Percentiles rank a stretch among this genome's conserved stretches.
phyloP scores from a whole-genome alignment of 2,888 invertebrate genomes.

The Drosophila mimetica region DNA sequence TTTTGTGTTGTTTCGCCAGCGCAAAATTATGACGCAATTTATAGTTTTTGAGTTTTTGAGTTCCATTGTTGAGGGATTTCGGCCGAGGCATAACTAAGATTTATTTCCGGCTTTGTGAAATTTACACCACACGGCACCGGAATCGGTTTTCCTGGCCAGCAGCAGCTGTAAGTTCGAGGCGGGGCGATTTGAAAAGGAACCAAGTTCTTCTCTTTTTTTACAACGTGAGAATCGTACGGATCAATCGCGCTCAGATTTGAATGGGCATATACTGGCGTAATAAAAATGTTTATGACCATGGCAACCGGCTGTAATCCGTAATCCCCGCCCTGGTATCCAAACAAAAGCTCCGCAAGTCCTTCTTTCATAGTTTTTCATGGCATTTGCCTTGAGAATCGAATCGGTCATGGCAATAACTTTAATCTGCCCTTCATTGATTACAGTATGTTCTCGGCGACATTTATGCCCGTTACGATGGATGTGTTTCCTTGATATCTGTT shows the following conservation, averaged over 20 bases:
- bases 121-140: slow-evolving; percentile 65
- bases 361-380: slow-evolving; percentile 8
- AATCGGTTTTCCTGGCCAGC: slow-evolving; percentile 52
- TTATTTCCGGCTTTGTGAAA: slow-evolving; percentile 76
- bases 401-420: slow-evolving; percentile 39
- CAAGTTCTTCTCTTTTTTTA: slow-evolving; percentile 37
- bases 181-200: slow-evolving; percentile 39
- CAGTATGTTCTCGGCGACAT: slow-evolving; percentile 11
- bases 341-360: slow-evolving; percentile 35
- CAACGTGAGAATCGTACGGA: slow-evolving; percentile 49
- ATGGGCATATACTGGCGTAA: slow-evolving; percentile 29
- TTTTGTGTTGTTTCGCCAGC: slow-evolving; percentile 38
- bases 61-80: slow-evolving; percentile 30
- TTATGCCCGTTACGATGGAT: slow-evolving; percentile 30
- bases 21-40: slow-evolving; percentile 77
- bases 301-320: slow-evolving; percentile 44
- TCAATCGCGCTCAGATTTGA: slow-evolving; percentile 36
- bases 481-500: slow-evolving; percentile 10
- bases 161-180: slow-evolving; percentile 30
- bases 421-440: slow-evolving; percentile 37
- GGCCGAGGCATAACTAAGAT: slow-evolving; percentile 75
- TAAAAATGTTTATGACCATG: slow-evolving; percentile 39
- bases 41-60: slow-evolving; percentile 74
- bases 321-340: slow-evolving; percentile 22
- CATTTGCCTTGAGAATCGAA: slow-evolving; percentile 19